Base-by-base conservation (phyloP, 2,113 vertebrate species). In the Ochotona curzoniae region DNA sequence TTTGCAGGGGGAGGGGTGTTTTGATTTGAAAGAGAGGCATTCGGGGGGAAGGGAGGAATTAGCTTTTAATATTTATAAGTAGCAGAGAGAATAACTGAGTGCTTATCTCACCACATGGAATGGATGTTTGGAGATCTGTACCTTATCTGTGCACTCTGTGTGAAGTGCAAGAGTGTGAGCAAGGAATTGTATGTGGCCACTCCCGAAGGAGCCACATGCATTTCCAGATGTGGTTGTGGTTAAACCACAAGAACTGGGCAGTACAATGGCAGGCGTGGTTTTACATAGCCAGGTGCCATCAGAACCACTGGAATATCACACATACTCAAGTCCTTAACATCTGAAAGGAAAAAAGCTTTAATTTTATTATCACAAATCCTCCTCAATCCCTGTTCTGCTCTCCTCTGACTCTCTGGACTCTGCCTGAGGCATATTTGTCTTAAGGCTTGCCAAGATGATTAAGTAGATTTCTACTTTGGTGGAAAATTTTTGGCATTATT, bases 381-480 rank as follows among this genome's bases (percentile, higher is more conserved):
- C 0, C 38, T 96, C 74, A 74, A n/a, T 89, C 80, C 89, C 17
- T 76, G 21, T 89, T 83, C 17, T 3, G 25, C 28, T 82, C 32
- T 90, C 64, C 32, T 79, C 28, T 89, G 79, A 86, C 61, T 94
- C 71, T 89, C 70, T 94, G 44, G 80, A 78, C 78, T 66, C 66
- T 83, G 69, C 51, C 30, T 86, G 78, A 63, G 85, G 81, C 82
- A 38, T 86, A n/a, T 93, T 95, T 94, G 94, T 92, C 90, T 96
- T 90, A 95, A 90, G 90, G 38, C 38, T 93, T 89, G 93, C 95
- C 95, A 97, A 95, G 90, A 78, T 95, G 93, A 76, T 95, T 96
- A 96, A 94, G 82, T 84, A 92, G 93, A 93, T 95, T 95, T 94
- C 80, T 88, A 86, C 87, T 84, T 64, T 47, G 91, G 92, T 75